phyloP scores from a whole-genome alignment of 2,113 vertebrate species.

The Pitta sordida region DNA sequence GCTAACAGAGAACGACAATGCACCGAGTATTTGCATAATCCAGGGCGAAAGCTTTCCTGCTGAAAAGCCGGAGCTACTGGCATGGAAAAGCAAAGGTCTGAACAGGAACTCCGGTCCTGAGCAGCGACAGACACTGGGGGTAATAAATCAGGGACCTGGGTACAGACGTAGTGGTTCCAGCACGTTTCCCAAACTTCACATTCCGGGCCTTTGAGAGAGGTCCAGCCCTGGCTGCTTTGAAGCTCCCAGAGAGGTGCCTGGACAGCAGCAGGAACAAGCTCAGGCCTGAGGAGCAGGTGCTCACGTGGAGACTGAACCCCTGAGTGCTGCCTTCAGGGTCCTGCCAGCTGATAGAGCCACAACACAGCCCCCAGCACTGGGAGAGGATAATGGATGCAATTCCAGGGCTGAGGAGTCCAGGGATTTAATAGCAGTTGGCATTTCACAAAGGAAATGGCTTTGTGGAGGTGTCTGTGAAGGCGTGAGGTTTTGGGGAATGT shows the following conservation, averaged over 20 bases:
- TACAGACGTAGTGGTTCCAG: neutral
- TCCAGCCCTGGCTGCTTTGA: neutral
- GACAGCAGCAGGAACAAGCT: neutral
- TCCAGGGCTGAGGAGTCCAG: constrained; percentile 5
- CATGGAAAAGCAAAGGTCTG: neutral
- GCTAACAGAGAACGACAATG: constrained; percentile 17
- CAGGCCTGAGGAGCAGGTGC: constrained; percentile 31
- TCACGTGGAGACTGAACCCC: neutral
- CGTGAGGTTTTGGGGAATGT: neutral
- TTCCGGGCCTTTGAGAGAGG: neutral
- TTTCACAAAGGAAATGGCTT: constrained; percentile 16
- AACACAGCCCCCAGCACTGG: neutral
- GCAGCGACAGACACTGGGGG: neutral
- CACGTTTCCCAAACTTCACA: neutral
- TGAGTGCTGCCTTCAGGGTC: too few species aligned
- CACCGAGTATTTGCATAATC: constrained; percentile 9
- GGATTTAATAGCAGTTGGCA: constrained; percentile 27
- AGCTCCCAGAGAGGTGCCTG: neutral
- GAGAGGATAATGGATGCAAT: neutral
- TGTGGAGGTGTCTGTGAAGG: neutral
- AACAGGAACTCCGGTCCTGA: neutral
- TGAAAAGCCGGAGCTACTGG: constrained; percentile 10
- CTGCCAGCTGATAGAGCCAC: constrained; percentile 45
- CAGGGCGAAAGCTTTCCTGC: constrained; percentile 10
- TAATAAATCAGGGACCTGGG: neutral